Conservation (phyloP, 2,113 vertebrate genomes). For the Ammodytes marinus region DNA sequence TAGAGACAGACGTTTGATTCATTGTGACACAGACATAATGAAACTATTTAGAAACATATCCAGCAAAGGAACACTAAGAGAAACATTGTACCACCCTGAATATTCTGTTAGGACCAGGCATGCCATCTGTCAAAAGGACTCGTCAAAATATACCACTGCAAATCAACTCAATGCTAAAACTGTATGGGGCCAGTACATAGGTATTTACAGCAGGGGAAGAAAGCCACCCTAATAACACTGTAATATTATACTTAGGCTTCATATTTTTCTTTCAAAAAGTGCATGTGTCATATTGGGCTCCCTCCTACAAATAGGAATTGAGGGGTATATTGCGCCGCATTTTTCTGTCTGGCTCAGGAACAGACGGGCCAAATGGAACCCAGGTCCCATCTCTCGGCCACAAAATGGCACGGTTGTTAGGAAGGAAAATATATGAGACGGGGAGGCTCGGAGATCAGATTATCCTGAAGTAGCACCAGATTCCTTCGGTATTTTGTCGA, state of each 20-base stretch:
- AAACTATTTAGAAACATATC: neutral
- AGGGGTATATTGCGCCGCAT: slow-evolving; percentile 63
- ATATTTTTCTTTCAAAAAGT: slow-evolving; percentile 78
- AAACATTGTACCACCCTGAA: slow-evolving; percentile 27
- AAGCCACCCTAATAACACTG: slow-evolving; percentile 78
- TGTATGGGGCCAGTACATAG: slow-evolving; percentile 58
- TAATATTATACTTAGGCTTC: slow-evolving; percentile 76
- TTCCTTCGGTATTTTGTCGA: slow-evolving; percentile 81
- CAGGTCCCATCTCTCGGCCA: slow-evolving; percentile 64
- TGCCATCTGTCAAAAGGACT: slow-evolving; percentile 59
- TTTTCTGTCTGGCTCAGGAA: slow-evolving; percentile 79
- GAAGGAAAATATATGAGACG: slow-evolving; percentile 78
- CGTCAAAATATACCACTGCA: slow-evolving; percentile 43
- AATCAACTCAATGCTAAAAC: slow-evolving; percentile 62
- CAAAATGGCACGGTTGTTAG: slow-evolving; percentile 71
- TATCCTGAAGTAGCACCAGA: slow-evolving; percentile 85
- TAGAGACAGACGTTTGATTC: neutral
- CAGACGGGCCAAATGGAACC: slow-evolving; percentile 79
- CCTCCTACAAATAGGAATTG: slow-evolving; percentile 66
- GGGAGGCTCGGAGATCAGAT: slow-evolving; percentile 83
- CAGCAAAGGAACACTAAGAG: neutral
- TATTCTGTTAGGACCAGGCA: slow-evolving; percentile 46
- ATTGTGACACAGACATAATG: neutral
- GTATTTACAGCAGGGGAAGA: slow-evolving; percentile 58
- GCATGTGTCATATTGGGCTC: slow-evolving; percentile 75